A percentile compares a stretch with the other conserved stretches of the same genome.
Evolutionary conservation across 2,113 vertebrate genomes (phyloP).

Genomic region (Dascyllus trimaculatus): DNA sequence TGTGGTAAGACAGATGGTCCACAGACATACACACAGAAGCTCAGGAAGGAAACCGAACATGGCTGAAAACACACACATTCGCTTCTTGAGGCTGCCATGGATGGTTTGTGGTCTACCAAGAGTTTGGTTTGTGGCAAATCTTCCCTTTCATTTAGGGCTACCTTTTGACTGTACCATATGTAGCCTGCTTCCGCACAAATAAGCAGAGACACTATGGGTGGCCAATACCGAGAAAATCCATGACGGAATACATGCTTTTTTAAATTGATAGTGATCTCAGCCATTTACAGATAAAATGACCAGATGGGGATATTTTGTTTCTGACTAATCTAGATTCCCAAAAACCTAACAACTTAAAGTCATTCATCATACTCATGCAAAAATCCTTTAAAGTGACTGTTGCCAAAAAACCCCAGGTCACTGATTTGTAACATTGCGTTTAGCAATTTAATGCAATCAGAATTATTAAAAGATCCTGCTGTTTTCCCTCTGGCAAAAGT

Average conservation of each 20-base stretch:
- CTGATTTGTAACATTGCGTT: not conserved
- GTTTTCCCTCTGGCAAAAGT: not conserved
- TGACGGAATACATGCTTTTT: not conserved
- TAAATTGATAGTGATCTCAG: not conserved
- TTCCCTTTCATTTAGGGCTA: constrained; percentile 39
- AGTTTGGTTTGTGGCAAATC: constrained; percentile 65
- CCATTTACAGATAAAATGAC: constrained; percentile 2
- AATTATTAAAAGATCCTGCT: not conserved
- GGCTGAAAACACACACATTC: constrained; percentile 65
- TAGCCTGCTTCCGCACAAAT: constrained; percentile 22
- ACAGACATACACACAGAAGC: constrained; percentile 66
- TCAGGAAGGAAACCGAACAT: constrained; percentile 67
- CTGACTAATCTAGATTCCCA: not conserved
- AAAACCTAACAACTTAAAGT: not conserved
- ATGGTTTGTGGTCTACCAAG: constrained; percentile 74
- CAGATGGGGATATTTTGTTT: not conserved
- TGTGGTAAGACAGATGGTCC: constrained; percentile 68
- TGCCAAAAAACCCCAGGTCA: not conserved
- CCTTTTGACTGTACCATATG: constrained; percentile 20
- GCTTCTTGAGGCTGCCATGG: constrained; percentile 5
- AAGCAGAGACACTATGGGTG: not conserved
- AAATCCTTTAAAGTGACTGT: not conserved
- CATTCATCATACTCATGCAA: not conserved
- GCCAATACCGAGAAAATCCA: not conserved
- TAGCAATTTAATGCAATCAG: not conserved